phyloP scores from a whole-genome alignment of 2,113 vertebrate genomes.

The Rana temporaria region DNA sequence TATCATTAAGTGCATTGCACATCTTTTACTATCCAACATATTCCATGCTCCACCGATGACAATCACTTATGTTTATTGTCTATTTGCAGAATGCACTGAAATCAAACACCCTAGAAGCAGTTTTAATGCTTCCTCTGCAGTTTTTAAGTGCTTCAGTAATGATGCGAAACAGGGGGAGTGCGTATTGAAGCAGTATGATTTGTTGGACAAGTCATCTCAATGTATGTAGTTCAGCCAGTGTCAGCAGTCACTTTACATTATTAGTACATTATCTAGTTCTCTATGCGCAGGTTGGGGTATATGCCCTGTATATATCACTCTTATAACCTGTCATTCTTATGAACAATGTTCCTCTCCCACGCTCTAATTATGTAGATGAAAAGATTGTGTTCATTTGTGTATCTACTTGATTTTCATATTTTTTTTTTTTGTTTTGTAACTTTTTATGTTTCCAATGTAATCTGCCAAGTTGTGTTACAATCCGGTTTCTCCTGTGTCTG shows the following conservation, averaged over 20 bases:
- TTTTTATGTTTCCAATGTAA: neutral
- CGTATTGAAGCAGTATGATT: slow-evolving; percentile 45
- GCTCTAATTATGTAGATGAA: neutral
- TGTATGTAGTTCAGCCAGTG: slow-evolving; percentile 23
- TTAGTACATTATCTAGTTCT: slow-evolving; percentile 28
- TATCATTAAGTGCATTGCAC: slow-evolving; percentile 44
- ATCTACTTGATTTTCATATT: neutral
- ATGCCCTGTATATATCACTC: neutral
- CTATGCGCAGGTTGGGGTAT: slow-evolving; percentile 10
- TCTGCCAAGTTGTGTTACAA: no score
- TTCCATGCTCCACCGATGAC: slow-evolving; percentile 49
- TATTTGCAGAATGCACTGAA: slow-evolving; percentile 48
- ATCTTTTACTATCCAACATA: slow-evolving; percentile 44
- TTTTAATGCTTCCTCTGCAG: slow-evolving; percentile 51
- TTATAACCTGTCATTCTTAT: neutral
- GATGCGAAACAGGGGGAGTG: slow-evolving; percentile 50
- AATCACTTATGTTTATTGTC: slow-evolving; percentile 56
- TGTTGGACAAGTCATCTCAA: slow-evolving; percentile 19
- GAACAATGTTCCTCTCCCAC: neutral
- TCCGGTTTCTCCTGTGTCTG: no score
- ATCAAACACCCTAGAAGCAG: slow-evolving; percentile 34
- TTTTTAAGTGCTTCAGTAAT: slow-evolving; percentile 58
- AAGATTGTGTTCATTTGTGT: neutral
- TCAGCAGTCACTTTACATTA: slow-evolving; percentile 45
- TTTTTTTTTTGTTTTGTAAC: neutral